phyloP scores from a whole-genome alignment of 1,140 invertebrate genomes.

The Maconellicoccus hirsutus region DNA sequence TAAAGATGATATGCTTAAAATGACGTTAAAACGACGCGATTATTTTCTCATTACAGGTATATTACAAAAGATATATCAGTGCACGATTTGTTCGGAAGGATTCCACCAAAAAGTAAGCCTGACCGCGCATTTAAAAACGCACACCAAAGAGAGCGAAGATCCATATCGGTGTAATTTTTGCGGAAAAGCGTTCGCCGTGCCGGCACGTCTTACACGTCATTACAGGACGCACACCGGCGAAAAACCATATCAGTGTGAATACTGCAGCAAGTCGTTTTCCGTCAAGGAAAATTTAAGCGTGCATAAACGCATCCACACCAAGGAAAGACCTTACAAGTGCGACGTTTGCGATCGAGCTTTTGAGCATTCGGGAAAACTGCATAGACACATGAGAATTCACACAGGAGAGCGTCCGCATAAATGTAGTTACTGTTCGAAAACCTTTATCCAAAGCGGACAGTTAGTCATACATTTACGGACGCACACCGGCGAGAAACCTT shows the following conservation, averaged over 20 bases:
- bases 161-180: constrained; percentile 82
- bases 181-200: constrained; percentile 81
- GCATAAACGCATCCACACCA: constrained; percentile 81
- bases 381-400: constrained; percentile 84
- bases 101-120: constrained; percentile 46
- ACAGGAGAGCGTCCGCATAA: constrained; percentile 86
- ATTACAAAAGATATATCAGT: constrained; percentile 35
- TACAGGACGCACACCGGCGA: constrained; percentile 83
- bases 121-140: constrained; percentile 45
- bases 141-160: constrained; percentile 48
- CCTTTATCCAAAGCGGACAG: constrained; percentile 80
- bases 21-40: too few species aligned
- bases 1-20: too few species aligned
- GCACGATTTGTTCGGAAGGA: constrained; percentile 45
- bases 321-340: constrained; percentile 75
- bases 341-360: constrained; percentile 81
- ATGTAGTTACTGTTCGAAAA: constrained; percentile 83
- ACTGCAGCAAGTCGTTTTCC: constrained; percentile 81
- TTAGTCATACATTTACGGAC: constrained; percentile 72
- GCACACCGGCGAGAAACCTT: constrained; percentile 85
- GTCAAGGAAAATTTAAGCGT: constrained; percentile 86
- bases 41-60: not conserved
- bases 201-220: constrained; percentile 78
- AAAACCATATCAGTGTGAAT: constrained; percentile 77
- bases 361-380: constrained; percentile 82